Evolutionary conservation across 2,797 vertebrate species (phyloP), one percentile per base, ranked within the genome.

Genomic region (Leptodactylus fallax): DNA sequence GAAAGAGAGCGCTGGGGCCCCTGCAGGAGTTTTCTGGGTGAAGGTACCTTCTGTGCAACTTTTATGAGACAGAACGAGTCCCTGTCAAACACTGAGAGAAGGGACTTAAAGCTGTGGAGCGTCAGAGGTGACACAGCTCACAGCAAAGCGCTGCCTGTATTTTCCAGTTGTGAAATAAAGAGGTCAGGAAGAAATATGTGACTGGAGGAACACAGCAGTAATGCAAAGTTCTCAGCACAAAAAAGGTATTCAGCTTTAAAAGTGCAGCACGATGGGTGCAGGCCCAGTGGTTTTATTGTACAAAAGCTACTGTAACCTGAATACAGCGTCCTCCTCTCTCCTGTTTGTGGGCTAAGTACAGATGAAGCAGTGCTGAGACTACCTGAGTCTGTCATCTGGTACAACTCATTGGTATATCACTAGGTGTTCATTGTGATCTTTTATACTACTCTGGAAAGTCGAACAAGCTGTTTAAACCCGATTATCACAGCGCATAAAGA

Each of bases 291-390:
- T 63, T 86, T 85, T 82, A 85, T 51, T 25, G 83, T 78, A n/a
- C 8, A 89, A 79, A 87, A 81, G 51, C 63, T 79, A 60, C 78
- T 65, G 36, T 82, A 77, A 81, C 88, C 90, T 69, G 85, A 79
- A 90, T 90, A 89, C 72, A 80, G 87, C 90, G 87, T 87, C 47
- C 71, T 49, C 72, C 79, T 83, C 88, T 85, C 83, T 83, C 84
- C 87, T 78, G 87, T 87, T 82, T 89, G 80, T 55, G 47, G 56
- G 63, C 58, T 19, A 56, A 49, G 55, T 23, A 36, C 5, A 80
- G 45, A 69, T 10, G 71, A 12, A 74, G 71, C 71, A 74, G 71
- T 21, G 19, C 71, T 19, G 9, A 72, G 36, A 16, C 65, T 36
- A 25, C 4, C 25, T 1, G 25, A 25, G 63, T 61, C 9, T 21